These are phyloP conservation scores for Callospermophilus lateralis DNA, from an alignment of 2,113 vertebrate species.

Conservation along the genomic window DNA sequence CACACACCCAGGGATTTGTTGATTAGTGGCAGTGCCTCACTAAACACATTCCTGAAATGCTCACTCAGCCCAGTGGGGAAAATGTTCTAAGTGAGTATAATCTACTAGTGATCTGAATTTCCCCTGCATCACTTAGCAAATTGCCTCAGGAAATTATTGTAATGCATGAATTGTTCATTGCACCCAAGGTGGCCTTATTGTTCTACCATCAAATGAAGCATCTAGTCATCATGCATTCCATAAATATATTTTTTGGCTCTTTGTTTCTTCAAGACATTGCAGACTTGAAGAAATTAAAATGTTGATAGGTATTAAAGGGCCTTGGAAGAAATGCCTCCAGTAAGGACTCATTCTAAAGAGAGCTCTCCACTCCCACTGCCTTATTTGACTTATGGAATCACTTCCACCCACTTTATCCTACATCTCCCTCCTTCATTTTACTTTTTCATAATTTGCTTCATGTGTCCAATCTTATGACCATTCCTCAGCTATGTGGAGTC, in stretches of 20 bases:
- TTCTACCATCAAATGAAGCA: not conserved
- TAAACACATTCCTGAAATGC: not conserved
- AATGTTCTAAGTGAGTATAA: not conserved
- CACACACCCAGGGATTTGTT: not conserved
- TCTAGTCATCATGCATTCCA: not conserved
- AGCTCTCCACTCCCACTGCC: not conserved
- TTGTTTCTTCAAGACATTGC: not conserved
- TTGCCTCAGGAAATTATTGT: not conserved
- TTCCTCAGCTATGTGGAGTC: not conserved
- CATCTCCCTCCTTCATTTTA: not conserved
- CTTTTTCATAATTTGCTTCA: not conserved
- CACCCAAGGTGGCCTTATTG: not conserved
- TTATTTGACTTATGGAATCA: not conserved
- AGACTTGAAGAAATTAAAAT: constrained; percentile 13
- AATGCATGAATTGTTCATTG: not conserved
- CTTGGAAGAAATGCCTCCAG: not conserved
- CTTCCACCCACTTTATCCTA: not conserved
- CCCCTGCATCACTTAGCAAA: constrained; percentile 31
- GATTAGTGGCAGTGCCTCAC: not conserved
- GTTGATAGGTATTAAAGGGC: not conserved
- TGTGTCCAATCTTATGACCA: not conserved
- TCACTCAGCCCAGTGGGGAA: not conserved
- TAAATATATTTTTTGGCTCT: not conserved
- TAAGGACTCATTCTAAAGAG: not conserved
- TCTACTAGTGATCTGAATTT: constrained; percentile 2